phyloP scores from a whole-genome alignment of 2,888 invertebrate species.

The Cosmia trapezina region DNA sequence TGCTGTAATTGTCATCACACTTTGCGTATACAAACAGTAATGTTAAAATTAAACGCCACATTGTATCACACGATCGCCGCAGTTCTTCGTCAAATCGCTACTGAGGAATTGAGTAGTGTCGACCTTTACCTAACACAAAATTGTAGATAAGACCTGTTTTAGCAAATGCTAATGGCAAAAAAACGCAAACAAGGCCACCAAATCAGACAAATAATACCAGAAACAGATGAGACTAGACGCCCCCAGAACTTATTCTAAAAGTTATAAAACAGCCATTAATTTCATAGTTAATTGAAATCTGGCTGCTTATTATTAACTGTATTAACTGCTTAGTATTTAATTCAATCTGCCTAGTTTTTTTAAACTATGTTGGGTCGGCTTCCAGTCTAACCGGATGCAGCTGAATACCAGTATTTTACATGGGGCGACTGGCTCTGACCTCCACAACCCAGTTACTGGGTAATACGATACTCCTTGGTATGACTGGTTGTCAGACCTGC shows the following conservation, averaged over 20 bases:
- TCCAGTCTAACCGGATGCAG: too few relatives aligned
- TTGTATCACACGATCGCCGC: conserved; percentile 21
- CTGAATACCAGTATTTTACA: too few relatives aligned
- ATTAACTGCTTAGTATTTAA: too few relatives aligned
- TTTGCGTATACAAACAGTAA: conserved; percentile 47
- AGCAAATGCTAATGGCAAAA: neutral
- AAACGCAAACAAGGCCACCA: neutral
- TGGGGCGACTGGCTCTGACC: too few relatives aligned
- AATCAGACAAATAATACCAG: neutral
- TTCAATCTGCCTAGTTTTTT: too few relatives aligned
- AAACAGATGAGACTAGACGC: neutral
- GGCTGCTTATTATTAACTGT: too few relatives aligned
- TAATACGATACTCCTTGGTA: too few relatives aligned
- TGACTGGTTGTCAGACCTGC: too few relatives aligned
- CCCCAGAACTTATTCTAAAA: neutral
- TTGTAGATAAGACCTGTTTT: neutral
- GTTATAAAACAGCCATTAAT: neutral
- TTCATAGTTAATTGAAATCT: neutral
- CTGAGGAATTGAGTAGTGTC: conserved; percentile 29
- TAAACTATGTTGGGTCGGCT: too few relatives aligned
- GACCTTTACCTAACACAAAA: conserved; percentile 23
- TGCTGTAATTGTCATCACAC: conserved; percentile 69
- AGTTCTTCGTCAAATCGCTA: conserved; percentile 16
- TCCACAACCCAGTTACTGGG: too few relatives aligned
- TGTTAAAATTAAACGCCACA: conserved; percentile 44